Evolutionary conservation across 2,888 invertebrate species (phyloP), one percentile per base, ranked within the genome.

Genomic region (Lacanobia wlatinum): DNA sequence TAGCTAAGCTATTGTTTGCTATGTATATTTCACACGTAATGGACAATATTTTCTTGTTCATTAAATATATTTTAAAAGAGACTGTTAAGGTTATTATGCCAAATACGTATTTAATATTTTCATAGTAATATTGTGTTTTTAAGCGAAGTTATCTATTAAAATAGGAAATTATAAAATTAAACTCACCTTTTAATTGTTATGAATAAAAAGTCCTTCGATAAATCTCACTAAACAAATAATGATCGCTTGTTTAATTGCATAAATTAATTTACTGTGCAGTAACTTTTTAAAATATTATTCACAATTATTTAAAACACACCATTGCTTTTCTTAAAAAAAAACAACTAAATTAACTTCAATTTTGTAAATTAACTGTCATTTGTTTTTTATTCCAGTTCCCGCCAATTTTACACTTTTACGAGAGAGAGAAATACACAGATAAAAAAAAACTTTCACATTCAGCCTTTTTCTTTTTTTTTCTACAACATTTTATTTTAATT

Each of bases 181-280:
- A 64, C 78, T 72, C 34, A 78, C 78, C 81, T 70, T 58, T 61
- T 18, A 55, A 48, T 1, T 12, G 12, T 12, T n/a, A 8, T 14
- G 9, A 10, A 34, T 43, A 50, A 60, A 72, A 38, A 1, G n/a
- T 60, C 2, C 16, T 73, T 38, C 14, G 28, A 58, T 9, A 61
- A 9, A 1, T 14, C 4, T 4, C 79, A 63, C 62, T n/a, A 18
- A 23, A 21, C 4, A 14, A 73, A 52, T 23, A 46, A 58, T n/a
- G 0, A 46, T 16, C 38, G 1, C 12, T 70, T 9, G 1, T 46
- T 21, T 21, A 43, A 60, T 43, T 12, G 9, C 9, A 0, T 40
- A 9, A 40, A 38, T 43, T n/a, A 34, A 8, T 16, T 16, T 3
- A 48, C 73, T 40, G 12, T 50, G 40, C 21, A 16, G n/a, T 16